These are phyloP conservation scores for Metaphire vulgaris DNA, from an alignment of 1,140 invertebrate species.

Conservation along the genomic window DNA sequence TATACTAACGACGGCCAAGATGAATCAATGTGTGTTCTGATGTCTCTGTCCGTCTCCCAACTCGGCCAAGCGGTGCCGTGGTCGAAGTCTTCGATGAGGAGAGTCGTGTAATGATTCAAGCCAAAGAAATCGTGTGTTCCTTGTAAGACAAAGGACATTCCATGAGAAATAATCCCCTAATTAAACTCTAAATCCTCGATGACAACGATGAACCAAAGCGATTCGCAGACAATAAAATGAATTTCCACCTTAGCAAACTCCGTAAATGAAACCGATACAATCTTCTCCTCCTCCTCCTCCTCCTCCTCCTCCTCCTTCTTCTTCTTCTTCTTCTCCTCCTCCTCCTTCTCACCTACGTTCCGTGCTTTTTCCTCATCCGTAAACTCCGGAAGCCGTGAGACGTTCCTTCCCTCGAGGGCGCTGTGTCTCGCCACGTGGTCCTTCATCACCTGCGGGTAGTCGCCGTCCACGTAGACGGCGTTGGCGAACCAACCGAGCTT, in stretches of 20 bases:
- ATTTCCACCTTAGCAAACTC: too few species aligned
- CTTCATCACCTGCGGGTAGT: constrained; percentile 46
- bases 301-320: too few species aligned
- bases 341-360: constrained; percentile 20
- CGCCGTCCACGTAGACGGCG: constrained; percentile 42
- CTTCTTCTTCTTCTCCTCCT: too few species aligned
- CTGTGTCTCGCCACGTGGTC: constrained; percentile 36
- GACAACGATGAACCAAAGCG: too few species aligned
- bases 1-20: not conserved
- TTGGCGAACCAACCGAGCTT: constrained; percentile 46
- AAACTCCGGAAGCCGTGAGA: constrained; percentile 42
- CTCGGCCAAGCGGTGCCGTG: not conserved
- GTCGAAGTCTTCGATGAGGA: not conserved
- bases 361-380: constrained; percentile 40
- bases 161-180: too few species aligned
- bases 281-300: too few species aligned
- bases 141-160: too few species aligned
- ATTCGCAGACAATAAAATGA: too few species aligned
- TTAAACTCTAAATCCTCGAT: too few species aligned
- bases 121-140: not conserved
- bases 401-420: constrained; percentile 30
- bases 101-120: not conserved
- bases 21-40: not conserved
- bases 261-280: too few species aligned
- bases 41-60: not conserved